phyloP scores from a whole-genome alignment of 2,797 vertebrate species.

The Threskiornis aethiopicus region DNA sequence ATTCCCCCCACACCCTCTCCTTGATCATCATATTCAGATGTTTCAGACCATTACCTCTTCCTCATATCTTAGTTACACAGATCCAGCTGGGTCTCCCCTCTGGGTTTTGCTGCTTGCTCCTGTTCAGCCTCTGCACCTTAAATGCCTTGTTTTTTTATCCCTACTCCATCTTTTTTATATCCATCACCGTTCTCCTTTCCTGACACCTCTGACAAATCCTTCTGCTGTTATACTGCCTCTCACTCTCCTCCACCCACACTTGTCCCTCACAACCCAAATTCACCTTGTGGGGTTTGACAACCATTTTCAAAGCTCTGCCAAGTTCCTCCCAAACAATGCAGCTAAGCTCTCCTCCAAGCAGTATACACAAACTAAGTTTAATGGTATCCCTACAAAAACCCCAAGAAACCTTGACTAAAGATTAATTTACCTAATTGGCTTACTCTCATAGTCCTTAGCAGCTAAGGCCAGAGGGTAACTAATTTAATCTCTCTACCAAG shows the following conservation, averaged over 20 bases:
- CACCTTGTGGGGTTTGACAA: background rate
- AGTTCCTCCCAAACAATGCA: background rate
- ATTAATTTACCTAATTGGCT: background rate
- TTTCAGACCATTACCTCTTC: conserved; percentile 33
- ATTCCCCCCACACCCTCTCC: background rate
- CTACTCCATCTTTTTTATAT: background rate
- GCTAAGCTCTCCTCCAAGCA: background rate
- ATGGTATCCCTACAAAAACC: background rate
- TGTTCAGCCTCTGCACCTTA: conserved; percentile 14
- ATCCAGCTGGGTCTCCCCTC: conserved; percentile 19
- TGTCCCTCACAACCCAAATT: background rate
- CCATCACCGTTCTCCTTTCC: background rate
- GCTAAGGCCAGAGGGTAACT: background rate
- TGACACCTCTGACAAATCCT: conserved; percentile 19
- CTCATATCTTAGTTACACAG: conserved; percentile 20
- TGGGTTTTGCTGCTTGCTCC: conserved; percentile 2
- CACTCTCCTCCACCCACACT: background rate
- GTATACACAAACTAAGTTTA: background rate
- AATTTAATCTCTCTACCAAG: background rate
- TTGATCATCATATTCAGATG: background rate
- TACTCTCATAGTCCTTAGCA: background rate
- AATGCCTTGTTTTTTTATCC: background rate
- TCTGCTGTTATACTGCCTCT: background rate
- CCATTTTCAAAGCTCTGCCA: background rate
- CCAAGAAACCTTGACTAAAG: background rate